phyloP scores from a whole-genome alignment of 2,113 vertebrate genomes.

The Eclectus roratus region DNA sequence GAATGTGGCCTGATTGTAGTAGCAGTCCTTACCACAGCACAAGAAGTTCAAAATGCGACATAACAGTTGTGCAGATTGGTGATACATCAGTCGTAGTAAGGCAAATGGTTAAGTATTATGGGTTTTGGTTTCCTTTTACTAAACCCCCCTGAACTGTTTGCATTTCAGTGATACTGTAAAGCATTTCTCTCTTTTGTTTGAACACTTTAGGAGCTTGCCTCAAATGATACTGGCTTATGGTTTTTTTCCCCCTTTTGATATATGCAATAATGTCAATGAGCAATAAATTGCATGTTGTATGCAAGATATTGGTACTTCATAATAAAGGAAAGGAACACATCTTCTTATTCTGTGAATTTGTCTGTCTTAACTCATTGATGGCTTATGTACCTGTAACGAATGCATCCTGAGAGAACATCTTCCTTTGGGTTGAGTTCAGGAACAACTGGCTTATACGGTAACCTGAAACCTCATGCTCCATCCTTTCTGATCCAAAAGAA shows the following conservation, averaged over 20 bases:
- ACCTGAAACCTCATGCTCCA: background rate
- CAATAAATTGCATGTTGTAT: conserved; percentile 76
- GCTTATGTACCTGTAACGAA: background rate
- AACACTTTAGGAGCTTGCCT: conserved; percentile 41
- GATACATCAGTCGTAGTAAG: background rate
- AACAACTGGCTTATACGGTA: background rate
- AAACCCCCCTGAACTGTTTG: background rate
- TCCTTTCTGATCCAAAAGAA: background rate
- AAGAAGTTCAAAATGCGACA: background rate
- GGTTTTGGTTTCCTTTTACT: background rate
- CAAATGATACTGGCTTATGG: conserved; percentile 1
- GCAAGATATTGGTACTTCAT: conserved; percentile 48
- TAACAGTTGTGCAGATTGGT: background rate
- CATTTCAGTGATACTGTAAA: conserved; percentile 40
- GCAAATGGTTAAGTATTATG: background rate
- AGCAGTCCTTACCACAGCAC: background rate
- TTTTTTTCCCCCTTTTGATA: conserved; percentile 26
- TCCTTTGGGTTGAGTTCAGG: background rate
- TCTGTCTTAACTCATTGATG: background rate
- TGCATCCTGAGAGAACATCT: background rate
- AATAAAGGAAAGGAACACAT: conserved; percentile 65
- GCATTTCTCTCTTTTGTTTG: conserved; percentile 37
- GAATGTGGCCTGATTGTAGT: background rate
- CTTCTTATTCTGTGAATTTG: conserved; percentile 7
- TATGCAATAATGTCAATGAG: conserved; percentile 75